Evolutionary conservation across 2,888 invertebrate genomes (phyloP).

Genomic region (Erebia ligea): DNA sequence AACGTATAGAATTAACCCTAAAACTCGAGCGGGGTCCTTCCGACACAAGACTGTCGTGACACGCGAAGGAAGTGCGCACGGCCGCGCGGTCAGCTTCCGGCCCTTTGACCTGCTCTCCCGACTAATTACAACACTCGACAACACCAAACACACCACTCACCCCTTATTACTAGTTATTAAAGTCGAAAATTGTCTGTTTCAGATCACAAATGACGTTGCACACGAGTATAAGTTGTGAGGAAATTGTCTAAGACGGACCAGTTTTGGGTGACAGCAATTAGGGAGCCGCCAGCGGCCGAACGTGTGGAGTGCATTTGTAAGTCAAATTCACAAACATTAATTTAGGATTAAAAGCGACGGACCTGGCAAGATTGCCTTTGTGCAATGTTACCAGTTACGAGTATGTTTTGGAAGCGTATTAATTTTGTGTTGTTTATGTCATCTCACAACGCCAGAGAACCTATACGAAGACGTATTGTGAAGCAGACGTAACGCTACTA

Average conservation of each 20-base stretch:
- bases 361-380: slow-evolving; percentile 8
- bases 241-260: slow-evolving; percentile 66
- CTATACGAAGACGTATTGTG: neutral
- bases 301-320: slow-evolving; percentile 41
- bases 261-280: slow-evolving; percentile 57
- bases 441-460: neutral
- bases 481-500: no score
- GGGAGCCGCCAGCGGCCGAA: slow-evolving; percentile 46
- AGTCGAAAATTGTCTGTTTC: slow-evolving; percentile 49
- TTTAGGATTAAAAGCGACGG: slow-evolving; percentile 30
- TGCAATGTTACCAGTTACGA: neutral
- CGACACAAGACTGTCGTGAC: slow-evolving; percentile 65
- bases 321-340: slow-evolving; percentile 38
- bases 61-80: slow-evolving; percentile 66
- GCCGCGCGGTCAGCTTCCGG: slow-evolving; percentile 75
- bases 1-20: slow-evolving; percentile 44
- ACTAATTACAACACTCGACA: slow-evolving; percentile 61
- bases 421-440: neutral
- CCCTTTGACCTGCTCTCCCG: slow-evolving; percentile 73
- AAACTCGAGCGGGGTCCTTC: slow-evolving; percentile 54
- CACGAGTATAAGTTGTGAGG: slow-evolving; percentile 60
- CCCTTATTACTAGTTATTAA: slow-evolving; percentile 46
- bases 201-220: slow-evolving; percentile 45
- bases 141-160: slow-evolving; percentile 34
- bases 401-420: neutral